These are phyloP conservation scores for Phaethornis superciliosus DNA, from an alignment of 2,113 vertebrate species.

Conservation along the genomic window DNA sequence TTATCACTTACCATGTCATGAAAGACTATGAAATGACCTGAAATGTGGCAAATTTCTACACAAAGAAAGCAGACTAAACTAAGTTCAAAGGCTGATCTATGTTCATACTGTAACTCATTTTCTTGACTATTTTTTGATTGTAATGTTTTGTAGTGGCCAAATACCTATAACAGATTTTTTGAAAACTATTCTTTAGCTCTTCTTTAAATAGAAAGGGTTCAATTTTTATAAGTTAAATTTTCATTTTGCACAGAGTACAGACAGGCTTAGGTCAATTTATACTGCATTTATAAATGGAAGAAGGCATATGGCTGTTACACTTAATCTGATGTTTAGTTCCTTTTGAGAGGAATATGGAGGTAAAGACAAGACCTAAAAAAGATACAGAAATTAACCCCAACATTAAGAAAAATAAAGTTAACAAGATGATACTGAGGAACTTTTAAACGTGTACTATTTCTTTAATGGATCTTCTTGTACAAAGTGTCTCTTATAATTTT, in stretches of 20 bases:
- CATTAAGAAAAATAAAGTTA: not conserved
- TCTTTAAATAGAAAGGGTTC: not conserved
- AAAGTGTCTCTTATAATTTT: not conserved
- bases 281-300: fast-evolving
- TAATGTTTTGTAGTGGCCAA: not conserved
- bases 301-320: not conserved
- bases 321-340: not conserved
- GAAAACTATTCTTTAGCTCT: not conserved
- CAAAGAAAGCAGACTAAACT: not conserved
- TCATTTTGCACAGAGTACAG: not conserved
- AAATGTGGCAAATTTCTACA: not conserved
- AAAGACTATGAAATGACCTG: not conserved
- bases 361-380: not conserved
- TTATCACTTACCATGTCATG: not conserved
- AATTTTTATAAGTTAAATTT: not conserved
- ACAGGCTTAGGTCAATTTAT: not conserved
- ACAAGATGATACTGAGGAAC: not conserved
- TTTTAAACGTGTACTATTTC: not conserved
- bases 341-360: not conserved
- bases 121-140: not conserved
- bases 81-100: fast-evolving
- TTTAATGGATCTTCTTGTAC: not conserved
- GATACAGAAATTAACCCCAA: not conserved
- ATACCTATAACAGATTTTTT: not conserved
- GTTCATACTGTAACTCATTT: not conserved